A percentile compares a stretch with the other conserved stretches of the same genome.
These are phyloP conservation scores for Stegostoma tigrinum DNA, from an alignment of 2,113 vertebrate species.

Conservation along the genomic window DNA sequence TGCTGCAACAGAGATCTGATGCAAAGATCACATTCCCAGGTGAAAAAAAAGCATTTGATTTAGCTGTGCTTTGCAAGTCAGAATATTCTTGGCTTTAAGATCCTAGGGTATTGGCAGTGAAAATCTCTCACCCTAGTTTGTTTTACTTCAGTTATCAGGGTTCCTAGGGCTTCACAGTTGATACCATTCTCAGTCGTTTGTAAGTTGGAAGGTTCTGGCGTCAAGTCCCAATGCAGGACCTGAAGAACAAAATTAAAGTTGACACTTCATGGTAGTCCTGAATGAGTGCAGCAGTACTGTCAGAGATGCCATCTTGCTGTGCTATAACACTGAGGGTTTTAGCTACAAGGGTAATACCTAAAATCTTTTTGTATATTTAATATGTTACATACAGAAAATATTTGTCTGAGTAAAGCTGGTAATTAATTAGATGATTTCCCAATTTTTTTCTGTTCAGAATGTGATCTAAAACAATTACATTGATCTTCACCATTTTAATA, in stretches of 20 bases:
- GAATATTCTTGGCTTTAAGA: neutral
- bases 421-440: neutral
- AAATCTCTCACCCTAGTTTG: neutral
- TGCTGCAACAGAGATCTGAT: conserved; percentile 88
- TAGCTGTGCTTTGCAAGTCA: too few species aligned
- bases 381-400: neutral
- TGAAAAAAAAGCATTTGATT: too few species aligned
- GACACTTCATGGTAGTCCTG: too few species aligned
- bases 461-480: neutral
- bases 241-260: too few species aligned
- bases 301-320: neutral
- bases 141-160: neutral
- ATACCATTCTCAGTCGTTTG: too few species aligned
- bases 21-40: conserved; percentile 99
- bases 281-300: too few species aligned
- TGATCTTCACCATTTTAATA: too few species aligned
- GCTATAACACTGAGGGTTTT: neutral
- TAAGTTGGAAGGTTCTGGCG: too few species aligned
- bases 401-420: neutral
- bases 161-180: neutral
- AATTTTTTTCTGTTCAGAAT: neutral
- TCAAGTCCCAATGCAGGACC: too few species aligned
- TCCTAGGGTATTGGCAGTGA: neutral
- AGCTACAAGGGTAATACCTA: neutral
- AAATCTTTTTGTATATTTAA: neutral